These are phyloP conservation scores for Muricea muricata DNA, from an alignment of 92 coral and sea anemone genomes.

Conservation along the genomic window DNA sequence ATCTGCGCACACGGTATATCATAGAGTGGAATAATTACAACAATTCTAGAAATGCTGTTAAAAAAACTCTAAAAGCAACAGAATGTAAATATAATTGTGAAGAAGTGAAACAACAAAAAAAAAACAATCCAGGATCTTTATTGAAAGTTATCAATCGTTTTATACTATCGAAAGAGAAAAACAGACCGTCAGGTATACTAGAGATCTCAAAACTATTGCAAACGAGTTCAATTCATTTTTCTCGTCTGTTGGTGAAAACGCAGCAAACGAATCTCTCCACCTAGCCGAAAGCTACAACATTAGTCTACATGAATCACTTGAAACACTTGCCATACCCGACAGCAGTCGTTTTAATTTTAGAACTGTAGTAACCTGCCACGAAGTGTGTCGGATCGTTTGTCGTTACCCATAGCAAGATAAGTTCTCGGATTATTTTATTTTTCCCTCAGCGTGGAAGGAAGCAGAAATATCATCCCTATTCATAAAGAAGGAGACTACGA, in stretches of 20 bases:
- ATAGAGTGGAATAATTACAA: too few relatives aligned
- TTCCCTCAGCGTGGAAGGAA: constrained; percentile 62
- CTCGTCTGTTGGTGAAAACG: neutral
- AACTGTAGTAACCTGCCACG: neutral
- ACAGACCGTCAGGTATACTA: neutral
- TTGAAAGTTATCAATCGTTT: neutral
- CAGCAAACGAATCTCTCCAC: neutral
- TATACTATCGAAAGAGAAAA: neutral
- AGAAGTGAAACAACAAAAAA: neutral
- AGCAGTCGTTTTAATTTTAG: neutral
- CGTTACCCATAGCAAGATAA: neutral
- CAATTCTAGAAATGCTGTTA: too few relatives aligned
- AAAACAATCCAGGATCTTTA: neutral
- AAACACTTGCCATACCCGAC: neutral
- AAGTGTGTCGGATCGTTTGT: neutral
- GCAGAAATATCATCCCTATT: constrained; percentile 54
- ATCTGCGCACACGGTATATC: too few relatives aligned
- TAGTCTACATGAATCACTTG: neutral
- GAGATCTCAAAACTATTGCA: neutral
- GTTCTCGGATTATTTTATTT: constrained; percentile 31
- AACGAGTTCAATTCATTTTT: neutral
- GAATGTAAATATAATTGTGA: neutral
- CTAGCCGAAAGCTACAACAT: neutral
- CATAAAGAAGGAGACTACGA: constrained; percentile 52
- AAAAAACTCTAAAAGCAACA: neutral